Conservation (phyloP, 2,797 vertebrate genomes). For the Glossophaga mutica region DNA sequence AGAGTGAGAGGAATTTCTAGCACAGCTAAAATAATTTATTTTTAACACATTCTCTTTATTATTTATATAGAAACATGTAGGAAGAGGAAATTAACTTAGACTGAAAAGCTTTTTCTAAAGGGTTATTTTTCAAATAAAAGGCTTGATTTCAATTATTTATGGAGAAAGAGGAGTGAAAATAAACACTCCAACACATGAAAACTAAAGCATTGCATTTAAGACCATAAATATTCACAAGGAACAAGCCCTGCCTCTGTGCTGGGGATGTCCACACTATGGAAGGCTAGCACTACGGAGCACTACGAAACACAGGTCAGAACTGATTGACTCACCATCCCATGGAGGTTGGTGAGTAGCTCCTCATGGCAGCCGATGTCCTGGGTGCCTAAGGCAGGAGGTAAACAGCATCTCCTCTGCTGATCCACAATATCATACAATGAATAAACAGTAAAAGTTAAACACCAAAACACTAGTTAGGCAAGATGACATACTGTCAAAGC, state of each 20-base stretch:
- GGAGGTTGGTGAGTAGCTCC: background rate
- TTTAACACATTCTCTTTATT: background rate
- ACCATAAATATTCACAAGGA: background rate
- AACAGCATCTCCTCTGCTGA: background rate
- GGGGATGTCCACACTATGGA: background rate
- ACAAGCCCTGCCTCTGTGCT: background rate
- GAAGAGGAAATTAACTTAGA: background rate
- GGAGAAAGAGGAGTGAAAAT: background rate
- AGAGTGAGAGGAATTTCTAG: background rate
- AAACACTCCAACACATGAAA: background rate
- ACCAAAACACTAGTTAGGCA: conserved; percentile 10
- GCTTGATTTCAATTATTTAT: background rate
- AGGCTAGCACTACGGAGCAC: no score
- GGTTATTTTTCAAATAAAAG: background rate
- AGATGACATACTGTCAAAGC: background rate
- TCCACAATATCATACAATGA: background rate
- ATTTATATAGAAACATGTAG: background rate
- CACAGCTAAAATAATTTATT: background rate
- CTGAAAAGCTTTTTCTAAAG: background rate
- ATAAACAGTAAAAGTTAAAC: background rate
- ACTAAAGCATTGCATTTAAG: background rate
- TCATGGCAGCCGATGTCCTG: background rate
- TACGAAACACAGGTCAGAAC: background rate
- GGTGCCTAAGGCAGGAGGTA: background rate
- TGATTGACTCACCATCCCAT: rapidly evolving